These are phyloP conservation scores for Ardeotis arabs DNA, from an alignment of 2,113 vertebrate genomes.

Conservation along the genomic window DNA sequence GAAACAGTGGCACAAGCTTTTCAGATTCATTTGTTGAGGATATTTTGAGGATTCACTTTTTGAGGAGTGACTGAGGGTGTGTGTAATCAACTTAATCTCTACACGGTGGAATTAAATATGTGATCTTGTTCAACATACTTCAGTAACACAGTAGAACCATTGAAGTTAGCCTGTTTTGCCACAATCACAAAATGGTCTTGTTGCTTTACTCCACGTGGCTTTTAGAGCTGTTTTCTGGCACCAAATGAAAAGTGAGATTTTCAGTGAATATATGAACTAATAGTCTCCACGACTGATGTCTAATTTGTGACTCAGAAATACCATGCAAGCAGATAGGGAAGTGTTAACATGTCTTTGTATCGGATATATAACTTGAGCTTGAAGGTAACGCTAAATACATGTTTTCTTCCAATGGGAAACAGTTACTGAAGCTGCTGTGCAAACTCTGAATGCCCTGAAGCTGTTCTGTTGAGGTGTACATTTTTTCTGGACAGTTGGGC, in stretches of 20 bases:
- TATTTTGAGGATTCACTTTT: not conserved
- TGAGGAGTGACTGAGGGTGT: not conserved
- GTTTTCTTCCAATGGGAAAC: not conserved
- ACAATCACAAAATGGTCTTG: not conserved
- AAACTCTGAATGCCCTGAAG: not conserved
- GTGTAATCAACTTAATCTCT: not conserved
- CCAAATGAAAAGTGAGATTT: not conserved
- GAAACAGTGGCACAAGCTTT: not conserved
- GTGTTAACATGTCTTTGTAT: not conserved
- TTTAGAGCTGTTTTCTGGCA: not conserved
- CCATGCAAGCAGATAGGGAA: not conserved
- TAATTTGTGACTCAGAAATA: not conserved
- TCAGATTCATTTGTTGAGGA: not conserved
- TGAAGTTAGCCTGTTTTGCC: not conserved
- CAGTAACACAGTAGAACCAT: not conserved
- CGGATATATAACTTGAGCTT: not conserved
- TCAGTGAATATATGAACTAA: not conserved
- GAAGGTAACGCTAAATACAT: not conserved
- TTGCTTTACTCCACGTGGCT: not conserved
- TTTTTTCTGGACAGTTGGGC: not conserved
- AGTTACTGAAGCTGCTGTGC: not conserved
- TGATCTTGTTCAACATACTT: not conserved
- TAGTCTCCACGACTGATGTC: not conserved
- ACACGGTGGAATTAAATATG: not conserved
- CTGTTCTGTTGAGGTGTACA: not conserved